Percentiles rank a stretch among this genome's conserved stretches.
phyloP scores from a whole-genome alignment of 2,113 vertebrate species.

The Pristiophorus japonicus region DNA sequence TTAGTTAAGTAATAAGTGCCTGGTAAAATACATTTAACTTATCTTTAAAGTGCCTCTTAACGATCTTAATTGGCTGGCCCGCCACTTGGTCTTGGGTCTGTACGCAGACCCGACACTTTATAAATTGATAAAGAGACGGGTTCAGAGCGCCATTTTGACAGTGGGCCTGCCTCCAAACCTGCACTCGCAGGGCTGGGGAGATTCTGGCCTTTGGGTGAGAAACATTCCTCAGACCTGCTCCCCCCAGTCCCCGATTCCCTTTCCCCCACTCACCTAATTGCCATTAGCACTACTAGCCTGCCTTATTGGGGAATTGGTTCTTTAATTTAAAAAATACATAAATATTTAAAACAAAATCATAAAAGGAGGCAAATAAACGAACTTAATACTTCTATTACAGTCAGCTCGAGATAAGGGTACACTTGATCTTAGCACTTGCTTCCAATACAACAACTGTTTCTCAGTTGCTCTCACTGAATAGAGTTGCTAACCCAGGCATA shows the following conservation, averaged over 20 bases:
- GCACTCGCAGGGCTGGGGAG: too few species aligned
- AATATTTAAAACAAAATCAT: background rate
- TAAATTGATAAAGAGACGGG: too few species aligned
- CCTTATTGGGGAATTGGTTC: background rate
- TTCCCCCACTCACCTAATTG: background rate
- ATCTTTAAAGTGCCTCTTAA: too few species aligned
- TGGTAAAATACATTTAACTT: too few species aligned
- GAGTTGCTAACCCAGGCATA: background rate
- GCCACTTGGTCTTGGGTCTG: too few species aligned
- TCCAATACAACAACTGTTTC: background rate
- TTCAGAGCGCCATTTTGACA: too few species aligned
- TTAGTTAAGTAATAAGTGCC: too few species aligned
- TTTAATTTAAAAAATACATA: background rate
- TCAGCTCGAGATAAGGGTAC: background rate
- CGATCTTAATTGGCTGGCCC: too few species aligned
- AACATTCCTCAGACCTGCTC: background rate
- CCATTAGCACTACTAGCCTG: background rate
- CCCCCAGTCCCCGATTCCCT: background rate
- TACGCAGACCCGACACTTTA: too few species aligned
- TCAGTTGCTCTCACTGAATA: background rate
- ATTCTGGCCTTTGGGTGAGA: background rate
- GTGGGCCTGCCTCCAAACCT: too few species aligned
- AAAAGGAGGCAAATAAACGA: background rate
- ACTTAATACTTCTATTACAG: background rate
- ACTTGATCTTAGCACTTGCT: background rate